Evolutionary conservation across 92 coral and sea anemone genomes (phyloP), one percentile per base, ranked within the genome.

Genomic region (Phymanthus crucifer): DNA sequence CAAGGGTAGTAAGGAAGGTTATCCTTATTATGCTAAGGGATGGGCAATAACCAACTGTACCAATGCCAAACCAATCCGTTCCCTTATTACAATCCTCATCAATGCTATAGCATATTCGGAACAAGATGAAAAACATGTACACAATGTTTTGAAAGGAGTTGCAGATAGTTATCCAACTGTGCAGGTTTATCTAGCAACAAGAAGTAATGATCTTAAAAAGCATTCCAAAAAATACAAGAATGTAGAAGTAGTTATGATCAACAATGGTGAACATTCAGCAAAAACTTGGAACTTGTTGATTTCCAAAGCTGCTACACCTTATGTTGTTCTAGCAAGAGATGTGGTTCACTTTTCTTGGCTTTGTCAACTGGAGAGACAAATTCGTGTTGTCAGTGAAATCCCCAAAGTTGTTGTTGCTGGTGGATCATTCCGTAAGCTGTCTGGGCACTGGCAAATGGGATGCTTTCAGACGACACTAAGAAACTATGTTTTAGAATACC

Each of bases 391-490:
- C 73, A 87, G 91, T 76, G 79, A 79, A 54, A n/a, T 78, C 45
- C 91, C 91, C 19, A 40, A 83, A 48, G 88, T 87, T 45, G 91
- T 74, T 23, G 77, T 87, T 6, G 91, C 80, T 5, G 88, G 88
- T 10, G 91, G 88, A 10, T 56, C 91, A 0, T 87, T 71, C 50
- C 87, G 91, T 34, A 83, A 87, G 57, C 40, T 75, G 3, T 69
- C 82, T 10, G 91, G 91, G 29, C 91, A 87, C 79, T 87, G 91
- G 91, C 78, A 70, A 73, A 66, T 81, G 38, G 91, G 91, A 3
- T 87, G 91, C 56, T 84, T 45, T 33, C 91, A 87, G 71, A 77
- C 77, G 12, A 79, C 70, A 9, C 35, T 87, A 66, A 83, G 68
- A 16, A 87, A 87, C 61, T 87, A 87, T 57, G 91, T 83, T 6